A percentile compares a stretch with the other conserved stretches of the same genome.
phyloP scores from a whole-genome alignment of 2,797 vertebrate genomes.

The Linurgus olivaceus region DNA sequence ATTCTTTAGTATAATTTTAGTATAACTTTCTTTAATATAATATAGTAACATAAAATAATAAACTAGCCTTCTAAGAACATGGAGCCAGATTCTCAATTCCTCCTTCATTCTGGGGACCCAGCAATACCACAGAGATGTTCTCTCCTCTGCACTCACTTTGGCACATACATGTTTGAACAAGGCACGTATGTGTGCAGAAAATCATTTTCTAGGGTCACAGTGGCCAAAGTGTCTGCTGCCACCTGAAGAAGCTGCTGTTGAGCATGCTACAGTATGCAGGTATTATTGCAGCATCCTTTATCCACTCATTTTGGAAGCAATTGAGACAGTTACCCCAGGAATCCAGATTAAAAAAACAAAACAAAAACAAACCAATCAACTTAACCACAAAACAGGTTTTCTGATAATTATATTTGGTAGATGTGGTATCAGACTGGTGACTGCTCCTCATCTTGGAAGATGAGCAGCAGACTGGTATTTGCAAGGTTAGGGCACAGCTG shows the following conservation, averaged over 20 bases:
- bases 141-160: rapidly evolving
- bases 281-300: not conserved
- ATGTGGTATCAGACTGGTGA: not conserved
- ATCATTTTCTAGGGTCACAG: not conserved
- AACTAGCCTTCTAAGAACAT: not conserved
- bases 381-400: not conserved
- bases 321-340: not conserved
- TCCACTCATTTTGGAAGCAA: not conserved
- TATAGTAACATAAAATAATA: not conserved
- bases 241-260: not conserved
- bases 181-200: not conserved
- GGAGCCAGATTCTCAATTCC: not conserved
- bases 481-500: rapidly evolving
- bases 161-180: not conserved
- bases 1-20: not conserved
- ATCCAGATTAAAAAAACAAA: not conserved
- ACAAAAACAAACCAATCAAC: too few relatives aligned
- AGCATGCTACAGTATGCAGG: not conserved
- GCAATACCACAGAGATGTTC: not conserved
- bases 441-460: not conserved
- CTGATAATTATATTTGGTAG: not conserved
- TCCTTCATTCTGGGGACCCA: not conserved
- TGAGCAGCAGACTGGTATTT: not conserved
- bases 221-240: not conserved
- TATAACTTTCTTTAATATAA: not conserved